These are phyloP conservation scores for Todiramphus saurophagus DNA, from an alignment of 2,113 vertebrate species.

Conservation along the genomic window DNA sequence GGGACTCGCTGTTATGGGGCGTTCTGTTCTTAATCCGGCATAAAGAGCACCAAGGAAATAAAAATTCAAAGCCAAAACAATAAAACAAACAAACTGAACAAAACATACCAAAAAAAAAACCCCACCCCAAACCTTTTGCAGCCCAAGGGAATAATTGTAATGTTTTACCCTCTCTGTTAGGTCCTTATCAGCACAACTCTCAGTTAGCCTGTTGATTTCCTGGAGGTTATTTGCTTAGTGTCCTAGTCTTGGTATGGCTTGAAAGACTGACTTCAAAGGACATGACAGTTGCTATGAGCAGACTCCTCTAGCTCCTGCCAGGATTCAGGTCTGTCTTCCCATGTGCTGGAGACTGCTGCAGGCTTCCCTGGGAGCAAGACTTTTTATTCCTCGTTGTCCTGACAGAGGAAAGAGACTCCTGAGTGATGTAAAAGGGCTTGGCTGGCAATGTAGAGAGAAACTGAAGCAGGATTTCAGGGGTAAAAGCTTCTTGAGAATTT, in stretches of 20 bases:
- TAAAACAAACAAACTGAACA: not conserved
- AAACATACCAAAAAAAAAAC: not conserved
- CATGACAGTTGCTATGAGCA: not conserved
- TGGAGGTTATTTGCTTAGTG: not conserved
- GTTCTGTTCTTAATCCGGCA: not conserved
- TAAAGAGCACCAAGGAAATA: conserved; percentile 56
- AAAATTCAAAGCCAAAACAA: not conserved
- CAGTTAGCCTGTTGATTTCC: not conserved
- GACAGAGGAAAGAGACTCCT: not conserved
- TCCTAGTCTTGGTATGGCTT: not conserved
- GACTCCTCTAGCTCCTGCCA: not conserved
- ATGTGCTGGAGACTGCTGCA: not conserved
- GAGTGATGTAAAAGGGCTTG: not conserved
- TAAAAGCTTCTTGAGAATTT: not conserved
- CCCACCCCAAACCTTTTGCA: not conserved
- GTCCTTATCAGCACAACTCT: not conserved
- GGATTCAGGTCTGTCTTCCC: not conserved
- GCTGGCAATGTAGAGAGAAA: not conserved
- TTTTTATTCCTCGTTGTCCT: not conserved
- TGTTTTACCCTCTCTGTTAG: not conserved
- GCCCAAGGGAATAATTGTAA: not conserved
- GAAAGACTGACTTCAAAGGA: not conserved
- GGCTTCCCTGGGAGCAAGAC: not conserved
- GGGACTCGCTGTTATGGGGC: conserved; percentile 47
- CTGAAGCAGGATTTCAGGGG: not conserved